Percentiles rank a stretch among this genome's conserved stretches.
These are phyloP conservation scores for Parazoanthus atlanticus DNA, from an alignment of 92 coral and sea anemone genomes.

Conservation along the genomic window DNA sequence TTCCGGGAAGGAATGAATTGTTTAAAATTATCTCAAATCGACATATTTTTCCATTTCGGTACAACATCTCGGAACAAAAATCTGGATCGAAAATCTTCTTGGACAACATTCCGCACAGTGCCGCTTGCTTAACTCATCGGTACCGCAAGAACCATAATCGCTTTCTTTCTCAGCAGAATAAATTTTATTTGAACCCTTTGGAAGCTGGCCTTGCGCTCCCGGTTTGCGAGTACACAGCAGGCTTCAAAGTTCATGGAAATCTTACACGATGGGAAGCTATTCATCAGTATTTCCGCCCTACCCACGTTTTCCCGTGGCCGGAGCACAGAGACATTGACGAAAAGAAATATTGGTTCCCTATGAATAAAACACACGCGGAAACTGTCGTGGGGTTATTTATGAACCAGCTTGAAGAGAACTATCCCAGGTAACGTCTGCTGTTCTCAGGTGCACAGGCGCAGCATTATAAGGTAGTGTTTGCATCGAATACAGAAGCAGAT, in stretches of 20 bases:
- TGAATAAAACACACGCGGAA: slow-evolving; percentile 33
- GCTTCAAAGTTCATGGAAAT: background rate
- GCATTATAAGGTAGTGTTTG: no score
- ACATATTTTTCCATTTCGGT: background rate
- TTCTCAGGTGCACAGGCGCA: no score
- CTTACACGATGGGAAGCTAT: slow-evolving; percentile 5
- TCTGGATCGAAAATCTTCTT: background rate
- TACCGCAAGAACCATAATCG: background rate
- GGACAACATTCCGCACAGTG: background rate
- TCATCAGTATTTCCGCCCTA: slow-evolving; percentile 21
- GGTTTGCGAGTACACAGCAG: background rate
- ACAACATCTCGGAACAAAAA: background rate
- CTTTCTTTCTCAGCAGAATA: slow-evolving; percentile 4
- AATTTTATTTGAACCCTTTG: background rate
- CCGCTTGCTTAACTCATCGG: background rate
- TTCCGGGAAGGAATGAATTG: background rate
- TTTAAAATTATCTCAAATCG: background rate
- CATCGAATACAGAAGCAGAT: no score
- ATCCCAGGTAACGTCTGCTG: background rate
- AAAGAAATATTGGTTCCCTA: slow-evolving; percentile 33
- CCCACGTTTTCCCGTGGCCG: slow-evolving; percentile 28
- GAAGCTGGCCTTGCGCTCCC: slow-evolving; percentile 14
- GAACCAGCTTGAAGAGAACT: background rate
- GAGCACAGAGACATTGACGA: slow-evolving; percentile 11
- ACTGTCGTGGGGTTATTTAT: background rate